Base-by-base conservation (phyloP, 2,888 invertebrate genomes). In the Sinhomidia bicolor region DNA sequence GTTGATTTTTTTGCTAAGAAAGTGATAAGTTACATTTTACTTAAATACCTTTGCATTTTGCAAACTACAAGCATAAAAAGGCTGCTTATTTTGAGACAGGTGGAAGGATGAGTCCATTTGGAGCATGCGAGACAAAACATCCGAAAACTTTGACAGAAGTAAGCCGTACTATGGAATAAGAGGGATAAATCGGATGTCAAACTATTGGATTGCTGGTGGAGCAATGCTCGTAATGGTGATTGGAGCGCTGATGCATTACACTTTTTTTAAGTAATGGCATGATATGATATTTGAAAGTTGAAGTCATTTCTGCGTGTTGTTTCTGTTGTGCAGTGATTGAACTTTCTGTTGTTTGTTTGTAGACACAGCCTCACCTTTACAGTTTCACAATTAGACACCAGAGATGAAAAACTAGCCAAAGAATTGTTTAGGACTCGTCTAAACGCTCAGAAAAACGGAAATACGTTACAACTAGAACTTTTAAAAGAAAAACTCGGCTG, bases 91-190 rank as follows among this genome's bases (percentile, higher is more conserved):
- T 9, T 44, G 36, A 36, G 1, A 17, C 17, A 90, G 89, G 57
- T 93, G 93, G 92, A 92, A 92, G 86, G 94, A 94, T 91, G 93
- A 93, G 32, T 93, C 93, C 0, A 93, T 94, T 88, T 94, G 94
- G 93, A 91, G 92, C 71, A 93, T 92, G 92, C 90, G 93, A 51
- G 93, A 94, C 89, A 92, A 93, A 90, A 92, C 89, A 29, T 91
- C 93, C 91, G 93, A 94, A 90, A 86, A 92, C 74, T 93, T 92
- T 78, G 93, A 93, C 88, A 90, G 92, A 87, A 93, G 93, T 4
- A 94, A 94, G n/a, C 93, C 94, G 0, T 96, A 96, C 92, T 96
- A 96, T 93, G 96, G 96, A 0, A 94, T 96, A 0, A 94, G 94
- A 89, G 96, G 96, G 0, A 65, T 95, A 0, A 95, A 94, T 84